Base-by-base conservation (phyloP, 2,888 invertebrate genomes). In the Lepidocyrtoides sp. region DNA sequence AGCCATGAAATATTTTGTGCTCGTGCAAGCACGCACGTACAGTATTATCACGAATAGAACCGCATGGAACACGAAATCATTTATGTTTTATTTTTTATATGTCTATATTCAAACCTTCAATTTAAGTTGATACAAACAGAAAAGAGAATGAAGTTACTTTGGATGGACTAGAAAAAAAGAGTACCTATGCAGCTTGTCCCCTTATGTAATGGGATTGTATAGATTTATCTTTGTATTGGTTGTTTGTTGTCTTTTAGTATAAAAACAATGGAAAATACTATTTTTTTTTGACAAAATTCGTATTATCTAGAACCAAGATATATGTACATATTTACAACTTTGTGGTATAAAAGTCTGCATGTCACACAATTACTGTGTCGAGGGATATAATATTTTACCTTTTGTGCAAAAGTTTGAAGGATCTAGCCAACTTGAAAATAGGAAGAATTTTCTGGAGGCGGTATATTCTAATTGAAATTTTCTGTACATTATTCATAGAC, bases 401-500 rank as follows among this genome's bases (percentile, higher is more conserved):
- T 8, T n/a, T 17, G 17, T 1, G 14, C 26, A 12, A 3, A 26
- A 60, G 17, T 69, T 69, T 36, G 5, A 69, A 36, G 36, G 69
- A 17, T 20, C 32, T 32, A 32, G 3, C 36, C 32, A 69, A 14
- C 36, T 69, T 69, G n/a, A 36, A 57, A 69, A 69, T 66, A 32
- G 66, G 4, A 32, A 14, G 32, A 66, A 69, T 36, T 69, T 69
- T 17, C 69, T 69, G 36, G 69, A 36, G 69, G 69, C 69, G 14
- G 17, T 69, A 1, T 17, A 69, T 36, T 69, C 26, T 69, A 69
- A 69, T 69, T 69, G 69, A 69, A 69, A 36, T 69, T 69, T 36
- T 32, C 36, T 14, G 17, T 69, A 10, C 69, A 69, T 69, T 69
- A 69, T 69, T 36, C 69, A 69, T 69, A 69, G 69, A 69, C 69